Conservation (phyloP, 2,113 vertebrate species). For the Muscicapa adusta region DNA sequence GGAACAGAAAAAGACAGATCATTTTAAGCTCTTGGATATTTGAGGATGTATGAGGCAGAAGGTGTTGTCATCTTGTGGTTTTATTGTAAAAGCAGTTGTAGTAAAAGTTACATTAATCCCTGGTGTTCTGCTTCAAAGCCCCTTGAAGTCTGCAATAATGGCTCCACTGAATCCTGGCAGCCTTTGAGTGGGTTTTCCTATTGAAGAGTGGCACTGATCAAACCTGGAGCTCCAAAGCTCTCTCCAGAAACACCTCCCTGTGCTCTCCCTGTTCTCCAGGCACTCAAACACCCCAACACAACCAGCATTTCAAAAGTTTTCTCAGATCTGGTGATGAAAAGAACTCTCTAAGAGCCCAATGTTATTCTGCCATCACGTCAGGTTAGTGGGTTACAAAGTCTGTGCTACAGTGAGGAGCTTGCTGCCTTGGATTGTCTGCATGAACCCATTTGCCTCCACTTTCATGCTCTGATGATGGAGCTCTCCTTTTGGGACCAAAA, state of each 20-base stretch:
- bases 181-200: neutral
- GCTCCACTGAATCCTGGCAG: neutral
- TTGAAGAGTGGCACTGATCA: neutral
- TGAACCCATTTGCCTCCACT: neutral
- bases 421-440: neutral
- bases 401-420: neutral
- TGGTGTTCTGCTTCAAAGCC: neutral
- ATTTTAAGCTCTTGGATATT: neutral
- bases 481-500: neutral
- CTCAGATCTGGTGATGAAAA: conserved; percentile 28
- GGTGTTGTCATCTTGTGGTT: neutral
- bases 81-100: neutral
- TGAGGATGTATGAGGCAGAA: neutral
- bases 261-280: neutral
- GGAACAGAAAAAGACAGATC: neutral
- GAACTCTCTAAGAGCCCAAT: neutral
- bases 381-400: conserved; percentile 34
- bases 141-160: neutral
- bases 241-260: neutral
- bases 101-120: neutral
- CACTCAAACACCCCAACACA: neutral
- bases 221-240: neutral
- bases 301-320: neutral
- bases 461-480: neutral
- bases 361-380: neutral